Base-by-base conservation (phyloP, 2,888 invertebrate species). In the Ophion obscuratus region DNA sequence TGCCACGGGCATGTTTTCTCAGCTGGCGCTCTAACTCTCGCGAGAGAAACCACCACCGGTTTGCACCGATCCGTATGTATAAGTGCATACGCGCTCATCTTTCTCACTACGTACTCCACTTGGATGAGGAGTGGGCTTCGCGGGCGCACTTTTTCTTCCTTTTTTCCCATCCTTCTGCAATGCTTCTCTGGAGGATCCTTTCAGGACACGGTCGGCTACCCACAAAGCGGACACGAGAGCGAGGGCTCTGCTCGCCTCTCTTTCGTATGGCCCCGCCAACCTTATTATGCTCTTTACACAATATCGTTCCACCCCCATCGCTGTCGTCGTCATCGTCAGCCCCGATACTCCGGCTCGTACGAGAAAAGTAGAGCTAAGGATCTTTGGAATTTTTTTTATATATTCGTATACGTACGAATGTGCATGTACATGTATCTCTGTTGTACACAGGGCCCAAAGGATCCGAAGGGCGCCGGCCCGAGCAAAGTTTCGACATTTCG, bases 281-380 rank as follows among this genome's bases (percentile, higher is more conserved):
- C 90, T 93, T 92, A 93, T 93, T 93, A 93, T 93, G 91, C 92
- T 92, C 92, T 92, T 93, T 92, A 92, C 92, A 93, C 93, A 93
- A 93, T 93, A 92, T 93, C 92, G 91, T 91, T 92, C 91, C 90
- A 90, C 88, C 87, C 88, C 87, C 88, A 88, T 89, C 83, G 77
- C 74, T 59, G 44, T 61, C 73, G 40, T 59, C 66, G 64, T 73
- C 80, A 24, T 80, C 79, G 85, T 84, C 86, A 87, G 83, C 85
- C 77, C 78, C 81, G 81, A 75, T 74, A 74, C 73, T 57, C 31
- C 24, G 57, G 81, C 81, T 81, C 78, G 75, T 76, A 74, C 76
- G 71, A 75, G 79, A 83, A 76, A 78, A 74, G 62, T 75, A 61
- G 71, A 17, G 57, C 78, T 68, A 59, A 75, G 57, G 64, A 68